Conservation (phyloP, 53 echinoderm and acorn worm species). For the Echinometra lucunter region DNA sequence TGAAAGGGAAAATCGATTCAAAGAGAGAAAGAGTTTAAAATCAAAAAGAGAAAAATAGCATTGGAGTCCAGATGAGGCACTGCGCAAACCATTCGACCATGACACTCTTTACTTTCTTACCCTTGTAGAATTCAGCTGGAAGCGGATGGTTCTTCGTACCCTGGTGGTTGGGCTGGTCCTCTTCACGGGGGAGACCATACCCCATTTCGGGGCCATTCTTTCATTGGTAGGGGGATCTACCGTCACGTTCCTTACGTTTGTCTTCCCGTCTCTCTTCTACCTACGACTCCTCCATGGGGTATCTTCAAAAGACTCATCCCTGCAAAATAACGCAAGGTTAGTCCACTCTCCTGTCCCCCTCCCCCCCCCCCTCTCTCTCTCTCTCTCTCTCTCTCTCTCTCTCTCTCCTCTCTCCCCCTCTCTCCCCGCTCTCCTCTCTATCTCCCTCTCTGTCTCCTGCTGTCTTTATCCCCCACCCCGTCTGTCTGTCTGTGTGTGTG, state of each 20-base stretch:
- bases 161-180: slow-evolving; percentile 71
- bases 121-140: slow-evolving; percentile 81
- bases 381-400: slow-evolving; percentile 26
- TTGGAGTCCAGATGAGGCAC: too few species aligned
- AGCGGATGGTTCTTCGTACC: slow-evolving; percentile 74
- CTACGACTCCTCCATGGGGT: slow-evolving; percentile 60
- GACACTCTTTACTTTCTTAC: neutral
- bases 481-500: neutral
- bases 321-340: neutral
- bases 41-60: too few species aligned
- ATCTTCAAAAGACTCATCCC: neutral
- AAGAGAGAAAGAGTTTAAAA: too few species aligned
- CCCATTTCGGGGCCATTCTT: slow-evolving; percentile 91
- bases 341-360: neutral
- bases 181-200: slow-evolving; percentile 89
- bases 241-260: slow-evolving; percentile 85
- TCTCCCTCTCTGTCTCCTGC: neutral
- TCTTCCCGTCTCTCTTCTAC: slow-evolving; percentile 94
- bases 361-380: neutral
- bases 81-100: too few species aligned
- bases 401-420: neutral
- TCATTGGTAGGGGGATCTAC: slow-evolving; percentile 88
- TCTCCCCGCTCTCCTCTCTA: neutral
- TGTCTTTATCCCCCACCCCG: neutral
- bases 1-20: too few species aligned